Conservation (phyloP, 2,888 invertebrate species). For the Nemurella pictetii region DNA sequence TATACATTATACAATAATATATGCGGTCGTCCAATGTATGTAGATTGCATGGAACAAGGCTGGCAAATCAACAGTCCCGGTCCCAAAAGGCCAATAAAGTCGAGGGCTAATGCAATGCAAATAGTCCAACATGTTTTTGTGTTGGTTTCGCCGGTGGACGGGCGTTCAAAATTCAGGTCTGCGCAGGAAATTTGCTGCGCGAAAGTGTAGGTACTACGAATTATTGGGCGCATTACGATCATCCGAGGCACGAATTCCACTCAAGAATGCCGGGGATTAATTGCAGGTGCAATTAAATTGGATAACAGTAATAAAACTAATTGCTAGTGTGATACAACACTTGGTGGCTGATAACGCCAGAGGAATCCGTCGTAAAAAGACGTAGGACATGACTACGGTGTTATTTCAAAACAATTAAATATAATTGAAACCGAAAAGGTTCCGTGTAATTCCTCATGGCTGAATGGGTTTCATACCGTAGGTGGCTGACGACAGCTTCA, state of each 20-base stretch:
- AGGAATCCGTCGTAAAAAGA: neutral
- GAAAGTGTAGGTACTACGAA: neutral
- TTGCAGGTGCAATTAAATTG: slow-evolving; percentile 1
- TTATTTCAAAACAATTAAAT: neutral
- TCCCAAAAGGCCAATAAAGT: neutral
- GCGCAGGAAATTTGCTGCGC: neutral
- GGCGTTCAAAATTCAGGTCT: neutral
- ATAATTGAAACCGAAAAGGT: neutral
- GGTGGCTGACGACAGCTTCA: neutral
- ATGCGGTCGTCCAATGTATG: neutral
- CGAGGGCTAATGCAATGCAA: neutral
- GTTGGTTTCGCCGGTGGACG: neutral
- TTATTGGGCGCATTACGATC: neutral
- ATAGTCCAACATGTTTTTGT: neutral
- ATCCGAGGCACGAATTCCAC: neutral
- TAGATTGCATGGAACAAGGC: neutral
- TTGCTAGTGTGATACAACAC: neutral
- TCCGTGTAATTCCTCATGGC: neutral
- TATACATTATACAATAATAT: neutral
- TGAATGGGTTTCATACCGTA: neutral
- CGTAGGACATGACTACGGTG: neutral
- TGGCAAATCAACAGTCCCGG: neutral
- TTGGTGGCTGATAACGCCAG: neutral
- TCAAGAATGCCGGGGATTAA: neutral
- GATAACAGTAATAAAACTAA: slow-evolving; percentile 11